A percentile compares a stretch with the other conserved stretches of the same genome.
These are phyloP conservation scores for Semnopithecus entellus DNA, from an alignment of 2,113 vertebrate species.

Conservation along the genomic window DNA sequence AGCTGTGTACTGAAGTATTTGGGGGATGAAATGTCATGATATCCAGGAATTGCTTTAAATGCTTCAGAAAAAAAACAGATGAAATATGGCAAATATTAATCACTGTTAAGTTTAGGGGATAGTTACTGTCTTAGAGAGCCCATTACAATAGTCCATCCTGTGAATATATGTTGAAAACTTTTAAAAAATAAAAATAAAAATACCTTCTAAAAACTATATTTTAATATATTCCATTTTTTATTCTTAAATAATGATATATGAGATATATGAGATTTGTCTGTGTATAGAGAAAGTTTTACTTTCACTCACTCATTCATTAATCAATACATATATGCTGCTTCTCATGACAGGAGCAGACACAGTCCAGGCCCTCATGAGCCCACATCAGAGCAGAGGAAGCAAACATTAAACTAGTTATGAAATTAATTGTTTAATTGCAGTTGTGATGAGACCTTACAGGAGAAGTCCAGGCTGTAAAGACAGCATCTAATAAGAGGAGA, in stretches of 20 bases:
- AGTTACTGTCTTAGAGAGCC: background rate
- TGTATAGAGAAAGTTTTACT: background rate
- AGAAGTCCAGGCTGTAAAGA: background rate
- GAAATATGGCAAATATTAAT: slow-evolving; percentile 26
- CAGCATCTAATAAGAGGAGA: background rate
- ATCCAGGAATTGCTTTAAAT: slow-evolving; percentile 19
- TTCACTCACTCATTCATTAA: background rate
- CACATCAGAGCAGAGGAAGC: background rate
- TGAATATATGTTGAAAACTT: background rate
- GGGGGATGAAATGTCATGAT: background rate
- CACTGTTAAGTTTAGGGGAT: background rate
- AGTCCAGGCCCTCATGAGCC: background rate
- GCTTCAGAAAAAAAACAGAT: slow-evolving; percentile 4
- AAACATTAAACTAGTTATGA: background rate
- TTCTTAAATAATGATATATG: background rate
- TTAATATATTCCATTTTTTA: background rate
- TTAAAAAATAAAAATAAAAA: background rate
- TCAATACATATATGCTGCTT: background rate
- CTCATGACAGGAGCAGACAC: background rate
- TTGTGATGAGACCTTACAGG: background rate
- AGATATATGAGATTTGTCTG: background rate
- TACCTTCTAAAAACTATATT: background rate
- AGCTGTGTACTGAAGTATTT: background rate
- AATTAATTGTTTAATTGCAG: background rate
- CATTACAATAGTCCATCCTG: background rate